Base-by-base conservation (phyloP, 53 echinoderm and acorn worm genomes). In the Holothuria scabra region DNA sequence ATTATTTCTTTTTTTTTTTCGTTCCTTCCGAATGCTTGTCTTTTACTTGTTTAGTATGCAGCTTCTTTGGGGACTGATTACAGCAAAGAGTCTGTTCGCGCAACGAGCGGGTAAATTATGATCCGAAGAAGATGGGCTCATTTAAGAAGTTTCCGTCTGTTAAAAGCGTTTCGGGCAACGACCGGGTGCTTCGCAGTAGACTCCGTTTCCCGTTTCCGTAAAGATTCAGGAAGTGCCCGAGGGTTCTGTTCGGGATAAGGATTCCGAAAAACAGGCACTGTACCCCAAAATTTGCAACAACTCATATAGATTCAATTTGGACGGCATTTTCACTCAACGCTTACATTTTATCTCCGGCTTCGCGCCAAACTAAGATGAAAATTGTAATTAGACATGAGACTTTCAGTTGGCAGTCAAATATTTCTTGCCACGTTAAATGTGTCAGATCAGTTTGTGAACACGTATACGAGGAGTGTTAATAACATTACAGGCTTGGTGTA, bases 101-200 rank as follows among this genome's bases (percentile, higher is more conserved):
- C 72, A 72, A 72, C 72, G 72, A 46, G 46, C 44, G 72, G 72
- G 72, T 72, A 72, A 72, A 72, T 72, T 72, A 72, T 72, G 72
- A 72, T 72, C 72, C 48, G 48, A 24, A 48, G 72, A 72, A 72
- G 72, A 72, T 72, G 72, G 34, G 44, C 48, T 72, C 72, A 72
- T 72, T 72, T 72, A 46, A 44, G 44, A 72, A 48, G 72, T 72
- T 72, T 72, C 72, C 72, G 72, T 44, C 72, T 72, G 46, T 72
- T 72, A 72, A 72, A 72, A 72, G 72, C 72, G 72, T 72, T 72
- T 72, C 72, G 72, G 72, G 72, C 72, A 72, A 72, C 72, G 72
- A 72, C 72, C 72, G 72, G 72, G 72, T 72, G 44, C 72, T 72
- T 48, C 34, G 48, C 72, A 44, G 72, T 72, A 44, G 72, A 72